Base-by-base conservation (phyloP, 2,888 invertebrate species). In the Tachystola acroxantha region DNA sequence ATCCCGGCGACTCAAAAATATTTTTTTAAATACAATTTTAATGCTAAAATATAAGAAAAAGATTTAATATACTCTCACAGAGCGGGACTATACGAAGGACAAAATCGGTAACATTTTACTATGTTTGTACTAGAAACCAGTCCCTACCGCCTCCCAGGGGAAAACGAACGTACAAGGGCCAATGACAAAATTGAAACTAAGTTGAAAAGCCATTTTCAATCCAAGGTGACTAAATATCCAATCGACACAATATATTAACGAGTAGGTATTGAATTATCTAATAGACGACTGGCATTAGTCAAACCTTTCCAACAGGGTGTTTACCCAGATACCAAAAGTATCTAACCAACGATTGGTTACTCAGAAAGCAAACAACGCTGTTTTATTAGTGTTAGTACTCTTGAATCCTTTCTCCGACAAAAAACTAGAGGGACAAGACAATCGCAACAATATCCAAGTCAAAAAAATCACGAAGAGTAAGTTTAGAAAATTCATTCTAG, bases 1-100 rank as follows among this genome's bases (percentile, higher is more conserved):
- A 78, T 76, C 84, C 85, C 85, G 85, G 85, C 85, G 69, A 69
- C 68, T 75, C 66, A 61, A 63, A 69, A 77, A 72, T 72, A 69
- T 66, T 57, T 57, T 50, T 66, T 56, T 58, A 66, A 57, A 60
- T 60, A 50, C 44, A 56, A 41, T 57, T 64, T 70, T 48, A 66
- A 70, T 53, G 60, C 71, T 74, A 75, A 65, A 64, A 57, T 62
- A 64, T 57, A 58, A 45, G 48, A 25, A 52, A 45, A 48, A 48
- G 40, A 46, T 42, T 45, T 43, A 20, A 14, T 20, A 45, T 13
- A 45, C 46, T 49, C 48, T 43, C 46, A 43, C 26, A 38, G 39
- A 42, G 42, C 40, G 27, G 30, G 26, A 27, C 70, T 75, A 77
- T 71, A 77, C 76, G n/a, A n/a, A n/a, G n/a, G n/a, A 73, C 77